phyloP scores from a whole-genome alignment of 2,113 vertebrate species.

The Stictonetta naevosa region DNA sequence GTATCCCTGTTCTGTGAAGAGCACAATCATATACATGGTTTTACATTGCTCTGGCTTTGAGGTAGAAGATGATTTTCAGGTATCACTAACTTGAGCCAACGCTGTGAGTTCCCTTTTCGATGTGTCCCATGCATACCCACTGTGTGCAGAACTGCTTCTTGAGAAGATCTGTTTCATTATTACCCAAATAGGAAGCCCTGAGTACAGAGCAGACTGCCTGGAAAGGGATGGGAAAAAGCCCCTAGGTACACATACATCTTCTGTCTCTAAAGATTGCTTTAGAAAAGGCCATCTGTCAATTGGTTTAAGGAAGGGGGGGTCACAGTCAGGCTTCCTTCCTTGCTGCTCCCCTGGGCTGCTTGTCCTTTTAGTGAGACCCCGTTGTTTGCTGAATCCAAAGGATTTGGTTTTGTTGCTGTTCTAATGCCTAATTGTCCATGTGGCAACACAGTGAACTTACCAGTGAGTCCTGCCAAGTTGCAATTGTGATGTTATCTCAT shows the following conservation, averaged over 20 bases:
- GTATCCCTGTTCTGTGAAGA: background rate
- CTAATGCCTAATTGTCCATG: conserved; percentile 45
- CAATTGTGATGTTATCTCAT: conserved; percentile 65
- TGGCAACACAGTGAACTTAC: conserved; percentile 42
- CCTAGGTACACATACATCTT: background rate
- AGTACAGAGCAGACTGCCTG: background rate
- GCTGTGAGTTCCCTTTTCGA: background rate
- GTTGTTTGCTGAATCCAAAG: background rate
- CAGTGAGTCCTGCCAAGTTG: conserved; percentile 28
- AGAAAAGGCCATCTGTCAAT: background rate
- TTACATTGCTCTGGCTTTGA: background rate
- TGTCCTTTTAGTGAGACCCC: background rate
- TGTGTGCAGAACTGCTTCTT: background rate
- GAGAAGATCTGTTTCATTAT: background rate
- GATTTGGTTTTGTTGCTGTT: conserved; percentile 28
- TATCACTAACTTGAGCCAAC: background rate
- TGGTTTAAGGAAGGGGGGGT: background rate
- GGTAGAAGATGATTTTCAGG: background rate
- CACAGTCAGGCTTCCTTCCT: background rate
- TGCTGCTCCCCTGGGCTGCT: background rate
- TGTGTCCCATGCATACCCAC: background rate
- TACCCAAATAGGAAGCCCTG: background rate
- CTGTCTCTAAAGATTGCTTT: background rate
- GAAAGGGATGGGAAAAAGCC: background rate
- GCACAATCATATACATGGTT: background rate